Percentiles rank a stretch among this genome's conserved stretches.
Evolutionary conservation across 1,140 invertebrate genomes (phyloP).

Genomic region (Acromyrmex echinatior): DNA sequence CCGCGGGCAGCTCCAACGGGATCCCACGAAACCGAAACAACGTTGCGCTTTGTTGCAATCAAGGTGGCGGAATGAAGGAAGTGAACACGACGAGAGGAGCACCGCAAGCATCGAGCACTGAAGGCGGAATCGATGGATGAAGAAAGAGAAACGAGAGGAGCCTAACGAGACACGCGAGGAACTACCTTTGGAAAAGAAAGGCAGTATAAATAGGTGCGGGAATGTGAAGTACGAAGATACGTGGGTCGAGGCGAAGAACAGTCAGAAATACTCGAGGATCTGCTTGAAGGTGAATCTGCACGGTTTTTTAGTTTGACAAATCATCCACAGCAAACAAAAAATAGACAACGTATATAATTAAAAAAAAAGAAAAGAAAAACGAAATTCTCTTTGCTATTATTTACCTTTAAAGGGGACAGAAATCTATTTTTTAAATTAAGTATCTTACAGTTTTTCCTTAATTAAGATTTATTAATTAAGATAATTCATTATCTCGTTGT

Average conservation of each 20-base stretch:
- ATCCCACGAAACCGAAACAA: conserved; percentile 54
- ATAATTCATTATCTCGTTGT: no score
- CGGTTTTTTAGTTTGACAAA: neutral
- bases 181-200: conserved; percentile 38
- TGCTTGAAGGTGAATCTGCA: neutral
- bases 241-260: neutral
- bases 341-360: neutral
- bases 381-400: neutral
- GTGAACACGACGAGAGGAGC: conserved; percentile 12
- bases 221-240: conserved; percentile 35
- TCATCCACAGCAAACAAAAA: neutral
- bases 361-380: neutral
- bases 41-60: conserved; percentile 53
- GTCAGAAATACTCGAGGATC: neutral
- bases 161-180: conserved; percentile 56
- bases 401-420: no score
- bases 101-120: conserved; percentile 32
- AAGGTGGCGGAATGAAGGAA: conserved; percentile 53
- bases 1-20: conserved; percentile 38
- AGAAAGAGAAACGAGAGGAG: conserved; percentile 39
- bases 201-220: conserved; percentile 30
- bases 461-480: no score
- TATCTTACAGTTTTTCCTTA: no score
- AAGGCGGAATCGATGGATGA: conserved; percentile 37
- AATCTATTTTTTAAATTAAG: no score